Conservation (phyloP, 2,113 vertebrate genomes). For the Struthidea cinerea region DNA sequence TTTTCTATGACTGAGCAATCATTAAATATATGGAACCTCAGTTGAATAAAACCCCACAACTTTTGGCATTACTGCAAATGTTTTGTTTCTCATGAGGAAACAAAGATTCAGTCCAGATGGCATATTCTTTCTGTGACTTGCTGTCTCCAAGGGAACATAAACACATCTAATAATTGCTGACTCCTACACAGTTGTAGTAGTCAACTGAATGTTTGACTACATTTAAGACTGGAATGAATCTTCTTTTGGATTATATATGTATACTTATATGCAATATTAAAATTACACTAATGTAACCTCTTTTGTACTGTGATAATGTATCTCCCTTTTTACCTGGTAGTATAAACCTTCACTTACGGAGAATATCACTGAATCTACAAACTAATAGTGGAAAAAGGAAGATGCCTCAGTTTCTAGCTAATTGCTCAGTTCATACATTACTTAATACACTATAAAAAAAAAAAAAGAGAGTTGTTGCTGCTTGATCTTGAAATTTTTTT, state of each 20-base stretch:
- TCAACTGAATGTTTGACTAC: not conserved
- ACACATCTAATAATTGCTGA: not conserved
- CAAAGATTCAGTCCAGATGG: not conserved
- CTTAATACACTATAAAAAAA: not conserved
- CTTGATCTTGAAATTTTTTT: not conserved
- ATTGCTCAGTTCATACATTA: accelerated
- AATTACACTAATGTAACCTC: not conserved
- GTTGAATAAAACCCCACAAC: not conserved
- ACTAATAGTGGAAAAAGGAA: not conserved
- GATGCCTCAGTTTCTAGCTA: not conserved
- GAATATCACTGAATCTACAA: not conserved
- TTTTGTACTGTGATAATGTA: not conserved
- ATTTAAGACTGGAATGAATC: not conserved
- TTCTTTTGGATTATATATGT: not conserved
- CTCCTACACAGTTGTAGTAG: not conserved
- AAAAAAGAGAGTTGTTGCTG: not conserved
- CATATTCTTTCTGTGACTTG: not conserved
- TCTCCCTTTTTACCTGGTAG: not conserved
- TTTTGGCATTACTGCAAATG: not conserved
- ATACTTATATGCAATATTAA: not conserved
- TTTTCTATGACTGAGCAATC: not conserved
- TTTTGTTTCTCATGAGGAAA: not conserved
- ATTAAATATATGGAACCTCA: not conserved
- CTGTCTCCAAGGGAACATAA: not conserved
- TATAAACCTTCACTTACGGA: not conserved